phyloP scores from a whole-genome alignment of 2,113 vertebrate genomes.

The Chitala chitala region DNA sequence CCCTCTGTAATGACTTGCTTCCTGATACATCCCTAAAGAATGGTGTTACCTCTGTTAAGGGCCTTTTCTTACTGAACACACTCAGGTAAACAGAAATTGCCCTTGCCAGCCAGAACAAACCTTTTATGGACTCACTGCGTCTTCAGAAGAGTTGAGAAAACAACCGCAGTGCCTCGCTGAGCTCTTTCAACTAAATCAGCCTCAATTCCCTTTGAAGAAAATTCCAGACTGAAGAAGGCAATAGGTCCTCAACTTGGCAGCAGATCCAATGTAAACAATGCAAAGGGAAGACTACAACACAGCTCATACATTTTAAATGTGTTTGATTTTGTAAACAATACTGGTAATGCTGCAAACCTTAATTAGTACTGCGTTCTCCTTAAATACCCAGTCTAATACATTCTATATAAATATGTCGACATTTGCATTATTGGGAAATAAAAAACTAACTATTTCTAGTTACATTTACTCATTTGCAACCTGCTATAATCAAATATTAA shows the following conservation, averaged over 20 bases:
- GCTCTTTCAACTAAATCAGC: not conserved
- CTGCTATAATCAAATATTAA: no score
- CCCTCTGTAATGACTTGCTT: constrained; percentile 31
- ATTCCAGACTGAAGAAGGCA: not conserved
- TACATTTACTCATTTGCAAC: no score
- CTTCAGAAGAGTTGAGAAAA: not conserved
- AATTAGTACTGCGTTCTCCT: no score
- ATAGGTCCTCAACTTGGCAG: not conserved
- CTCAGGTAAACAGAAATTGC: constrained; percentile 4
- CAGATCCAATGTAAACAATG: not conserved
- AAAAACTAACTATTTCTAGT: no score
- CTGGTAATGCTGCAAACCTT: no score
- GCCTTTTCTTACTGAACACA: constrained; percentile 27
- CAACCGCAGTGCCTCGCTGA: not conserved
- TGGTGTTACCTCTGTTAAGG: constrained; percentile 32
- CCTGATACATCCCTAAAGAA: constrained; percentile 10
- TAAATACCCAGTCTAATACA: no score
- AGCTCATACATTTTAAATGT: not conserved
- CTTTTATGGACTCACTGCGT: not conserved
- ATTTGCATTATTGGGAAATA: no score
- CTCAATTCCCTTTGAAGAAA: not conserved
- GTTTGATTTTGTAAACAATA: not conserved
- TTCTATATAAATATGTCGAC: no score
- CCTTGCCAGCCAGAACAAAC: constrained; percentile 8
- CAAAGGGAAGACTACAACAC: not conserved